Evolutionary conservation across 1,140 invertebrate species (phyloP), one percentile per base, ranked within the genome.

Genomic region (Hetaerina americana): DNA sequence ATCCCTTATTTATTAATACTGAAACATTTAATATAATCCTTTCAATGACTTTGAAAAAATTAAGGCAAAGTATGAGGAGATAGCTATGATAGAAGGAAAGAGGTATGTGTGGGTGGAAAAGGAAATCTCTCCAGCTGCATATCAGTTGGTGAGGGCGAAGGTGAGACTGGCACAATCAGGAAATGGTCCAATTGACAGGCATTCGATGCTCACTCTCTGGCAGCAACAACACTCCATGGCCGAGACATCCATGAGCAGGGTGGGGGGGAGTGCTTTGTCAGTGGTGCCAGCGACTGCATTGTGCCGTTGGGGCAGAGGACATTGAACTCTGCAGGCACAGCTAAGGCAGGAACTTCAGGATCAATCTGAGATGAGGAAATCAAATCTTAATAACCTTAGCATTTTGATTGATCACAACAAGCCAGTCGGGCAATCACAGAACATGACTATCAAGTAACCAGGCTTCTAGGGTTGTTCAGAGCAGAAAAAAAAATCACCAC

Each of bases 251-350:
- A 94, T 2, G 86, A 78, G 76, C 92, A 94, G 0, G 88, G 89
- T 68, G 83, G 81, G 0, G 82, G 76, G 1, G 79, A 81, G 15
- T n/a, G 2, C 22, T 12, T n/a, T 18, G 40, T 57, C 15, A 57
- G 40, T 57, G 40, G 40, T 26, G 81, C 79, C 6, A 92, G 72
- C 0, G 86, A 83, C 73, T 85, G 86, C 68, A 87, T 82, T 10
- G 87, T 87, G 0, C 93, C 92, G 82, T 96, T 90, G 0, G 88
- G 87, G 78, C 95, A 97, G 15, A 97, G 81, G 72, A 90, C 89
- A 75, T 85, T 88, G 76, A 87, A 91, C 69, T 85, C 80, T 0
- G 83, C 78, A 0, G 84, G 82, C 26, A 71, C 69, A 22, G 75
- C 73, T 12, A 57, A 25, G n/a, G 6, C 73, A 75, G 29, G 1